Percentiles rank a stretch among this genome's conserved stretches.
Conservation (phyloP, 1,140 invertebrate species). For the Colletes latitarsis region DNA sequence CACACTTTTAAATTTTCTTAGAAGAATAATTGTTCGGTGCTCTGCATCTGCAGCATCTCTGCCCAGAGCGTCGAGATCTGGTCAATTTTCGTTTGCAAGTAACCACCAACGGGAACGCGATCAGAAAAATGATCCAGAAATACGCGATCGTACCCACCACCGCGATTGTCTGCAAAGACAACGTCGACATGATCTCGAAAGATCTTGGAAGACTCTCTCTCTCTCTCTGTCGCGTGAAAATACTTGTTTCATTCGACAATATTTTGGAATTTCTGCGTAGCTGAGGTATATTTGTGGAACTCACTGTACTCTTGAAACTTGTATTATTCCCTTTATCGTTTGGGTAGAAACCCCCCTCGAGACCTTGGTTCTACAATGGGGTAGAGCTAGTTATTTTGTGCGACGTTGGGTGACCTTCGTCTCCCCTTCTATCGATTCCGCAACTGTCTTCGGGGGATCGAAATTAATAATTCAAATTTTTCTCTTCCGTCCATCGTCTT, state of each 20-base stretch:
- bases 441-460: neutral
- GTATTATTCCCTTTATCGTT: neutral
- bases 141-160: constrained; percentile 44
- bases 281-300: no score
- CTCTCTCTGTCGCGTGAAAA: neutral
- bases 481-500: no score
- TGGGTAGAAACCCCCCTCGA: neutral
- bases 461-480: neutral
- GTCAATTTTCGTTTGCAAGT: constrained; percentile 8
- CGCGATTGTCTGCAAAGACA: neutral
- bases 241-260: neutral
- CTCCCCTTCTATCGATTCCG: neutral
- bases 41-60: neutral
- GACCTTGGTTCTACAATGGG: neutral
- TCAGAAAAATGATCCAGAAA: constrained; percentile 47
- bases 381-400: no score
- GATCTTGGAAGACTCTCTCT: no score
- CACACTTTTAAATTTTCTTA: neutral
- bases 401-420: constrained; percentile 5
- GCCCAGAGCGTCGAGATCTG: no score
- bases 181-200: neutral
- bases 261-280: neutral
- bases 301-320: neutral
- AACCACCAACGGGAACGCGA: constrained; percentile 11
- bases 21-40: no score